Conservation (phyloP, 2,113 vertebrate genomes). For the Nothobranchius kuhntae region DNA sequence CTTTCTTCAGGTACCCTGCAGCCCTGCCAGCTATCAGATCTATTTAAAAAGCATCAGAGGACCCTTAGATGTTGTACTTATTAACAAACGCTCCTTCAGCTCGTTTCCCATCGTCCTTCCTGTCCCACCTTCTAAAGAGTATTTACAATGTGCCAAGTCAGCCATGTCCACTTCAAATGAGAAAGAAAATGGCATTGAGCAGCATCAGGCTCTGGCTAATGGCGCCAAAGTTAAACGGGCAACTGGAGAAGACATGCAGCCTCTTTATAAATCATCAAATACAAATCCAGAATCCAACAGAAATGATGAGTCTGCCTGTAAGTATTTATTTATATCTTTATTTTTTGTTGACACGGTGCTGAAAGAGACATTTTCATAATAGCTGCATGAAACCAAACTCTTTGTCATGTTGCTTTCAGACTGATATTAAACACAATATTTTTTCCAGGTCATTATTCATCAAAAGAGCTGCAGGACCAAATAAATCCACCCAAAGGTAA, state of each 20-base stretch:
- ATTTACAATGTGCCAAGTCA: conserved; percentile 72
- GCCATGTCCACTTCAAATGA: conserved; percentile 48
- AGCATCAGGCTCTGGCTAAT: conserved; percentile 7
- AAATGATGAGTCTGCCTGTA: conserved; percentile 81
- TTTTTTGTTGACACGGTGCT: too few relatives aligned
- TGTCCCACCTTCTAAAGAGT: conserved; percentile 89
- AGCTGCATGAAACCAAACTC: too few relatives aligned
- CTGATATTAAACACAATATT: conserved; percentile 19
- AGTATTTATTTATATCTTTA: conserved; percentile 63
- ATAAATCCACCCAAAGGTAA: conserved; percentile 89
- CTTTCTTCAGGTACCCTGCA: conserved; percentile 80
- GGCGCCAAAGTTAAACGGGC: conserved; percentile 8
- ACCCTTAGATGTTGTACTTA: conserved; percentile 90
- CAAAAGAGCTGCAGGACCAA: conserved; percentile 88
- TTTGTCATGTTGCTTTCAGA: not conserved
- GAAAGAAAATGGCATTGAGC: conserved; percentile 6
- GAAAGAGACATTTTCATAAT: too few relatives aligned
- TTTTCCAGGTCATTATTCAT: conserved; percentile 83
- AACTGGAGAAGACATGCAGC: conserved; percentile 71
- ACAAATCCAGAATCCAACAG: conserved; percentile 83
- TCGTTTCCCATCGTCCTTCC: conserved; percentile 87
- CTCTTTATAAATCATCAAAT: conserved; percentile 82
- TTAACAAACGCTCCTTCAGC: conserved; percentile 88
- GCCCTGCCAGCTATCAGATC: conserved; percentile 92
- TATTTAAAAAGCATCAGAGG: conserved; percentile 90